phyloP scores from a whole-genome alignment of 1,140 invertebrate genomes.

The Aphis craccivora region DNA sequence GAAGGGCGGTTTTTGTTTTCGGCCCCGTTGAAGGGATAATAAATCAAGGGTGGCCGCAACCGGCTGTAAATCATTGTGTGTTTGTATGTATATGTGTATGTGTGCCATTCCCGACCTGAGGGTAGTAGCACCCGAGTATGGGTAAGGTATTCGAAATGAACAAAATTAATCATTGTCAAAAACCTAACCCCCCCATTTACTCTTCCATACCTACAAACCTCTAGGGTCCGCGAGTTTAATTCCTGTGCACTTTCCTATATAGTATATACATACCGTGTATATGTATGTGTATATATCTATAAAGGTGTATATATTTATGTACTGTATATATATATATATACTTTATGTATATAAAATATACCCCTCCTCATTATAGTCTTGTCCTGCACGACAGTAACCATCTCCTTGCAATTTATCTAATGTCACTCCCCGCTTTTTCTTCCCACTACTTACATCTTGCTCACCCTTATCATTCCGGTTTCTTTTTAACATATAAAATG shows the following conservation, averaged over 20 bases:
- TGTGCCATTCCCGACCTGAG: slow-evolving; percentile 28
- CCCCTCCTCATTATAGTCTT: background rate
- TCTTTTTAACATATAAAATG: background rate
- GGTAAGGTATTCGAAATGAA: slow-evolving; percentile 55
- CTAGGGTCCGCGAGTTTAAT: slow-evolving; percentile 36
- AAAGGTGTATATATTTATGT: background rate
- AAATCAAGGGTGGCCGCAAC: slow-evolving; percentile 56
- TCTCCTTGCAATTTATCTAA: slow-evolving; percentile 15
- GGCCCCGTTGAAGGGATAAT: slow-evolving; percentile 50
- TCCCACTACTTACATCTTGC: background rate
- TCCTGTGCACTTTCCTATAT: slow-evolving; percentile 36
- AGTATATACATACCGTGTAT: slow-evolving; percentile 10
- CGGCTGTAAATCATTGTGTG: slow-evolving; percentile 52
- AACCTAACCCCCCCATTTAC: background rate
- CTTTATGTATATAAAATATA: background rate
- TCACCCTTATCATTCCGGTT: background rate
- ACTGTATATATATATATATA: slow-evolving; percentile 12
- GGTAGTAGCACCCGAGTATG: background rate
- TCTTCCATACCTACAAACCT: background rate
- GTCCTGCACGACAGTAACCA: background rate
- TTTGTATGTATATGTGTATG: background rate
- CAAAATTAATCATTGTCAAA: slow-evolving; percentile 57
- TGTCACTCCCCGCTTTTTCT: background rate
- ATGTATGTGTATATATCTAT: background rate
- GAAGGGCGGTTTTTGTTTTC: slow-evolving; percentile 49